Evolutionary conservation across 2,888 invertebrate species (phyloP).

Genomic region (Mythimna loreyi): DNA sequence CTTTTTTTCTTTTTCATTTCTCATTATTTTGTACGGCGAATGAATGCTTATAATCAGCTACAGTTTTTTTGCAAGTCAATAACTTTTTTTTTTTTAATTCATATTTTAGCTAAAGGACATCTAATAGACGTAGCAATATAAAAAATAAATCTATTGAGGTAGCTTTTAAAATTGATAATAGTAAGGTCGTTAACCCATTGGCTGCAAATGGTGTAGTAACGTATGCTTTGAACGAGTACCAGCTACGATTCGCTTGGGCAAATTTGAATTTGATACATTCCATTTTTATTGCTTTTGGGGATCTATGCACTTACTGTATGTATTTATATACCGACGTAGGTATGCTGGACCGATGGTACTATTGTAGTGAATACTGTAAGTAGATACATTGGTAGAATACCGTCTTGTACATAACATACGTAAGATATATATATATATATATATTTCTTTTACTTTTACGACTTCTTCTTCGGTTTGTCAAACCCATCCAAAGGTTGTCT

Average conservation of each 20-base stretch:
- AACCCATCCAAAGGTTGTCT: too few relatives aligned
- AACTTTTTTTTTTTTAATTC: neutral
- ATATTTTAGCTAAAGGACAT: neutral
- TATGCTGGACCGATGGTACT: too few relatives aligned
- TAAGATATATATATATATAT: too few relatives aligned
- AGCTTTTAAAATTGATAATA: constrained; percentile 26
- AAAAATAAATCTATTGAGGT: constrained; percentile 16
- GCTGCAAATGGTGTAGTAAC: constrained; percentile 49
- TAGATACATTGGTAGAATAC: neutral
- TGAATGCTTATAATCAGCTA: neutral
- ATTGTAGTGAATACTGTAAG: too few relatives aligned
- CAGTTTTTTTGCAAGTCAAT: too few relatives aligned
- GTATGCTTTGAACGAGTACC: constrained; percentile 39
- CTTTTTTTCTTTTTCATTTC: too few relatives aligned
- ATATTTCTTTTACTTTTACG: neutral
- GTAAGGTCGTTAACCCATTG: constrained; percentile 44
- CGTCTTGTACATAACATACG: too few relatives aligned
- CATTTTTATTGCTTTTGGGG: constrained; percentile 13
- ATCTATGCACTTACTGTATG: neutral
- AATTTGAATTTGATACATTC: constrained; percentile 46
- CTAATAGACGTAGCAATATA: neutral
- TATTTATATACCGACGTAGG: too few relatives aligned
- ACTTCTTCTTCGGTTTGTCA: too few relatives aligned
- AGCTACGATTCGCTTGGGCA: constrained; percentile 25
- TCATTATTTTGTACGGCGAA: too few relatives aligned